Conservation (phyloP, 2,888 invertebrate genomes). For the Ariolimax columbianus region DNA sequence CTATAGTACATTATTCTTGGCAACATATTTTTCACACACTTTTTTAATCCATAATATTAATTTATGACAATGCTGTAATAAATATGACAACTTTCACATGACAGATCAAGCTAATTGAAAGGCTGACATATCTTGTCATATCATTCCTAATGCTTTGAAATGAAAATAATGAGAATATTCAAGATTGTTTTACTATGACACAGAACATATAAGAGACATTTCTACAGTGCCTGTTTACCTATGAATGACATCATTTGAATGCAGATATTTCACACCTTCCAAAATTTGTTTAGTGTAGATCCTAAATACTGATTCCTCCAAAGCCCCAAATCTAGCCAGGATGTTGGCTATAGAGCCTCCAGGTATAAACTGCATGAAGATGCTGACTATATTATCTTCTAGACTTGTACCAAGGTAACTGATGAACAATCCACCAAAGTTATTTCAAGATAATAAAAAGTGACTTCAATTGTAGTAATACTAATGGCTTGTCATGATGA, state of each 20-base stretch:
- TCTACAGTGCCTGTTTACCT: constrained; percentile 62
- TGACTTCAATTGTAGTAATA: too few species aligned
- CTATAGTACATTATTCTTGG: too few species aligned
- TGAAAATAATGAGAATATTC: background rate
- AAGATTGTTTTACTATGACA: too few species aligned
- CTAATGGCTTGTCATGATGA: too few species aligned
- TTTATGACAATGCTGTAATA: too few species aligned
- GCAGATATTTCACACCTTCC: constrained; percentile 78
- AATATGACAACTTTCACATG: too few species aligned
- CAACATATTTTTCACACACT: too few species aligned
- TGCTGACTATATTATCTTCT: constrained; percentile 77
- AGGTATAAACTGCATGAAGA: constrained; percentile 79
- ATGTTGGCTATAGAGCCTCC: constrained; percentile 78
- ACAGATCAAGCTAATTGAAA: too few species aligned
- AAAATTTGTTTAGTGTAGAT: constrained; percentile 78
- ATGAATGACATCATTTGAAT: constrained; percentile 78
- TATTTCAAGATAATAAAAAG: too few species aligned
- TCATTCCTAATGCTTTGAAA: background rate
- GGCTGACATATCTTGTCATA: too few species aligned
- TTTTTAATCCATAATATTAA: too few species aligned
- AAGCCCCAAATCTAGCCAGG: constrained; percentile 77
- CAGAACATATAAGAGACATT: background rate
- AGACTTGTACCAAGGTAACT: constrained; percentile 78
- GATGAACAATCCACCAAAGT: constrained; percentile 48
- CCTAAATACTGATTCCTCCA: constrained; percentile 78